Evolutionary conservation across 1,140 invertebrate genomes (phyloP).

Genomic region (Brachionus sp.): DNA sequence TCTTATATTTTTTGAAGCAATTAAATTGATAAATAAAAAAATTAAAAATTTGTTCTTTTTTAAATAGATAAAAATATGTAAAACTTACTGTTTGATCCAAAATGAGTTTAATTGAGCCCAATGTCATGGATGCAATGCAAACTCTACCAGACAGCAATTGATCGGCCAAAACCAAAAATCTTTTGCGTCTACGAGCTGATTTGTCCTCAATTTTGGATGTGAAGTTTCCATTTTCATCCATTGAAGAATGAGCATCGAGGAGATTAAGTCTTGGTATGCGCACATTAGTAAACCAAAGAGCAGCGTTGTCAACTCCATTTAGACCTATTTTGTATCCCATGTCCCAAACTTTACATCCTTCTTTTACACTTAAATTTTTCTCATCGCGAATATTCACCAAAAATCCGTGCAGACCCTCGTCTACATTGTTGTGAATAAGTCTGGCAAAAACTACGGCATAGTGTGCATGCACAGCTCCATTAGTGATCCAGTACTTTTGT

Average conservation of each 20-base stretch:
- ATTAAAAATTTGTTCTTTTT: not conserved
- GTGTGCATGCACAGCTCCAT: constrained; percentile 57
- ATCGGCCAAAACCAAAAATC: constrained; percentile 57
- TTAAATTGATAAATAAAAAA: no score
- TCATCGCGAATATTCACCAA: constrained; percentile 56
- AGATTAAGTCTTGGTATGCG: constrained; percentile 54
- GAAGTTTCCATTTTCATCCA: constrained; percentile 49
- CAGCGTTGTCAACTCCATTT: constrained; percentile 58
- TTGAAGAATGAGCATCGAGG: constrained; percentile 52
- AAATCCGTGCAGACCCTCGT: constrained; percentile 54
- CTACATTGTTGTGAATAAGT: constrained; percentile 49
- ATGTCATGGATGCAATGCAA: constrained; percentile 55
- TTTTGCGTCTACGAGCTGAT: constrained; percentile 48
- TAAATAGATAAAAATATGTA: not conserved
- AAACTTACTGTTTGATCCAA: constrained; percentile 23
- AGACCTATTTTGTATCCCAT: constrained; percentile 59
- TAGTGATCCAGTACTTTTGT: constrained; percentile 59
- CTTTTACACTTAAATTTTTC: constrained; percentile 42
- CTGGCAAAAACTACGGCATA: constrained; percentile 56
- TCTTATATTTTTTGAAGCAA: no score
- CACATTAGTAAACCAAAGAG: constrained; percentile 54
- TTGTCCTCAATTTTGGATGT: not conserved
- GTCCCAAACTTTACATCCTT: constrained; percentile 54
- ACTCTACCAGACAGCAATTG: constrained; percentile 56
- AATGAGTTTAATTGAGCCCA: constrained; percentile 50